These are phyloP conservation scores for Spatulosminthurus flaviceps DNA, from an alignment of 2,888 invertebrate species.

Conservation along the genomic window DNA sequence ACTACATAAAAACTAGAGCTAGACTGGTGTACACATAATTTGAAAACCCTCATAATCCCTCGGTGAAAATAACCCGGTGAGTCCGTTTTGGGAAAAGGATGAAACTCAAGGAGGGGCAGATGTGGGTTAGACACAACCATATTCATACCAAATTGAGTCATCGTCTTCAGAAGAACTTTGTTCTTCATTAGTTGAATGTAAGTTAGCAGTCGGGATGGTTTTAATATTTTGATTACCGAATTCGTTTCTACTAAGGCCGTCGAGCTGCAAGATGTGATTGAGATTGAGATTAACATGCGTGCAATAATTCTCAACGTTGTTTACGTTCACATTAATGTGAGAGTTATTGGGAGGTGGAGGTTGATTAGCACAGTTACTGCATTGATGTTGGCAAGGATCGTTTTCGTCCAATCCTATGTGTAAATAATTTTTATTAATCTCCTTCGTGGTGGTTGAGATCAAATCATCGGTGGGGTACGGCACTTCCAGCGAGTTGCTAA, in stretches of 20 bases:
- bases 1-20: too few species aligned
- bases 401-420: background rate
- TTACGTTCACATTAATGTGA: constrained; percentile 36
- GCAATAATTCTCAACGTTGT: constrained; percentile 37
- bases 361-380: background rate
- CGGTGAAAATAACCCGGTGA: too few species aligned
- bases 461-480: background rate
- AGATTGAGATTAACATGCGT: constrained; percentile 51
- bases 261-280: constrained; percentile 34
- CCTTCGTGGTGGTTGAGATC: background rate
- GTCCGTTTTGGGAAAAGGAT: too few species aligned
- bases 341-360: background rate
- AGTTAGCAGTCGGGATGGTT: constrained; percentile 51
- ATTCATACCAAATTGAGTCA: constrained; percentile 62
- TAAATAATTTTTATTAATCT: background rate
- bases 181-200: constrained; percentile 42
- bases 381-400: background rate
- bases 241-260: background rate
- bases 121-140: constrained; percentile 63
- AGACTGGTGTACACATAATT: too few species aligned
- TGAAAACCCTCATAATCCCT: too few species aligned
- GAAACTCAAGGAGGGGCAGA: too few species aligned
- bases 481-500: background rate
- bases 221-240: background rate
- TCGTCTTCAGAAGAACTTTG: constrained; percentile 60